phyloP scores from a whole-genome alignment of 2,113 vertebrate species.

The Boleophthalmus pectinirostris region DNA sequence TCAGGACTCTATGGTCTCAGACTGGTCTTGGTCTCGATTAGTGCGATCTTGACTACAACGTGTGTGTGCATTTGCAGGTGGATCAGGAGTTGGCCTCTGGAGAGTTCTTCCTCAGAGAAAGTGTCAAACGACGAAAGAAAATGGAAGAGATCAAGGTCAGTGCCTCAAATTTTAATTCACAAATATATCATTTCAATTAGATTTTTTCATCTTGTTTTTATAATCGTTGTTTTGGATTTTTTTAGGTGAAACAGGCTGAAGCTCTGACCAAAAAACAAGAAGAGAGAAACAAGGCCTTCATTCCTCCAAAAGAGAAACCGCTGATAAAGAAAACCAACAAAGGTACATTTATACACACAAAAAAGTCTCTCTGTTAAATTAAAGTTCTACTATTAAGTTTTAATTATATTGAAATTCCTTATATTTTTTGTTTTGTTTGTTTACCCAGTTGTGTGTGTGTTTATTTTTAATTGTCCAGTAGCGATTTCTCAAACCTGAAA shows the following conservation, averaged over 20 bases:
- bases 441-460: too few relatives aligned
- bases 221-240: background rate
- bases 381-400: too few relatives aligned
- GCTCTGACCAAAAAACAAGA: constrained; percentile 87
- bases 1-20: too few relatives aligned
- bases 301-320: constrained; percentile 94
- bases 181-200: too few relatives aligned
- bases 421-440: too few relatives aligned
- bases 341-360: constrained; percentile 75
- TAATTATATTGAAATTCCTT: too few relatives aligned
- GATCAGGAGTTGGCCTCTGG: constrained; percentile 93
- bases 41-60: too few relatives aligned
- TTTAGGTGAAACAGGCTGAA: constrained; percentile 89
- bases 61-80: constrained; percentile 70
- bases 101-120: constrained; percentile 93
- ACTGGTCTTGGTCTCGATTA: too few relatives aligned
- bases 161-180: background rate
- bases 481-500: too few relatives aligned
- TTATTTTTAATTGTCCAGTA: too few relatives aligned
- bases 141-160: constrained; percentile 90
- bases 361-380: too few relatives aligned
- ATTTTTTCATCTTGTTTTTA: too few relatives aligned
- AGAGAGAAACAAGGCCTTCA: constrained; percentile 92
- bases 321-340: constrained; percentile 78
- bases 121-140: constrained; percentile 87